A percentile compares a stretch with the other conserved stretches of the same genome.
These are phyloP conservation scores for Calidris pugnax DNA, from an alignment of 2,113 vertebrate genomes.

Conservation along the genomic window DNA sequence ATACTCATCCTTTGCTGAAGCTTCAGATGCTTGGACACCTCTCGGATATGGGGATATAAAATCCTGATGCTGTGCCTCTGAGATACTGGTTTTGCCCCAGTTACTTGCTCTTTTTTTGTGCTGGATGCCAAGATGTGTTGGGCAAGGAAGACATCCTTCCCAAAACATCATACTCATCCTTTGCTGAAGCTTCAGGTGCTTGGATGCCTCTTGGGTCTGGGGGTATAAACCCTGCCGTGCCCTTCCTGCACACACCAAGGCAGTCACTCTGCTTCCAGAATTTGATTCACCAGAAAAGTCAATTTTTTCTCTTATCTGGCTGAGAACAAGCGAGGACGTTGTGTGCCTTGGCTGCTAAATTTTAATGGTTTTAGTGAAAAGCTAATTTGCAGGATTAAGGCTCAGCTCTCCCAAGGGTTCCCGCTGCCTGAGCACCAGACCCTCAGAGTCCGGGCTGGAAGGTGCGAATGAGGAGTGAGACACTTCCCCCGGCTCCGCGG, in stretches of 20 bases:
- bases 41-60: background rate
- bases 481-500: background rate
- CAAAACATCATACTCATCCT: background rate
- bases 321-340: background rate
- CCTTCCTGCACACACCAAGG: background rate
- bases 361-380: slow-evolving; percentile 32
- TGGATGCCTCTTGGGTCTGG: background rate
- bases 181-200: background rate
- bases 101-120: background rate
- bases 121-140: background rate
- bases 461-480: background rate
- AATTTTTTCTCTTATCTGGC: slow-evolving; percentile 48
- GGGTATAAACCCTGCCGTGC: background rate
- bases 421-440: background rate
- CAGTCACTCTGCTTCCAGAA: background rate
- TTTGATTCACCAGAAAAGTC: slow-evolving; percentile 11
- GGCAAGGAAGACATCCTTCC: background rate
- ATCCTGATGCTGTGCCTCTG: background rate
- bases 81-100: background rate
- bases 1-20: background rate
- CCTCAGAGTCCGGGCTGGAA: background rate
- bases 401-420: slow-evolving; percentile 6
- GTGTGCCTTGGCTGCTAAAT: slow-evolving; percentile 41
- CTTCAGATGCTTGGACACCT: background rate
- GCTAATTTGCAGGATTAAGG: slow-evolving; percentile 62